Conservation (phyloP, 2,888 invertebrate species). For the Pyrrhia umbra region DNA sequence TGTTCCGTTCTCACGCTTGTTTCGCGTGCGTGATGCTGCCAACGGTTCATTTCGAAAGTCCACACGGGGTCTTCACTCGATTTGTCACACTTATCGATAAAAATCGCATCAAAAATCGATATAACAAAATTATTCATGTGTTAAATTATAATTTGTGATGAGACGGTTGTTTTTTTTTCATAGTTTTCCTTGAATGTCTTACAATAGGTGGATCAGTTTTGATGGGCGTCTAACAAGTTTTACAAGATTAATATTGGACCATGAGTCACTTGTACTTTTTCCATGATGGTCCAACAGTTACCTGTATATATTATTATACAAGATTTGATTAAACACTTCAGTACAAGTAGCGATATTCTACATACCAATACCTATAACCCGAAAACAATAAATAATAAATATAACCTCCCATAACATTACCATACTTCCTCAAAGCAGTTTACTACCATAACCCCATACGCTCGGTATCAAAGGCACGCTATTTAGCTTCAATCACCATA, state of each 20-base stretch:
- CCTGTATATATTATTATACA: background rate
- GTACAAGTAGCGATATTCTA: background rate
- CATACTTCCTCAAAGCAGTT: background rate
- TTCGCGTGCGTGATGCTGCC: slow-evolving; percentile 77
- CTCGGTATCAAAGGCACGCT: background rate
- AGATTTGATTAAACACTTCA: background rate
- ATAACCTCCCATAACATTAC: background rate
- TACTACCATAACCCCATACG: background rate
- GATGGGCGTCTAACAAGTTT: slow-evolving; percentile 2
- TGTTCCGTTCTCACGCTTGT: slow-evolving; percentile 84
- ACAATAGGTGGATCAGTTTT: slow-evolving; percentile 34
- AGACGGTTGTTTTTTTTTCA: slow-evolving; percentile 38
- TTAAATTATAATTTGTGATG: slow-evolving; percentile 64
- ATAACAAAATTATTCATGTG: slow-evolving; percentile 67
- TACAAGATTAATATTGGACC: slow-evolving; percentile 6
- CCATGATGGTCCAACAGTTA: background rate
- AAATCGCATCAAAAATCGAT: slow-evolving; percentile 70
- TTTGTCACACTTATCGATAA: slow-evolving; percentile 78
- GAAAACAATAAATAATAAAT: background rate
- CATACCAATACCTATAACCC: background rate
- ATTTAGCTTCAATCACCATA: slow-evolving; percentile 27
- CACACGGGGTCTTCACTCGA: slow-evolving; percentile 75
- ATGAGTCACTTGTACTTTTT: slow-evolving; percentile 11
- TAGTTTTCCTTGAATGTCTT: slow-evolving; percentile 37
- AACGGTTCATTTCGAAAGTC: slow-evolving; percentile 78